Percentiles rank a stretch among this genome's conserved stretches.
Evolutionary conservation across 2,888 invertebrate genomes (phyloP).

Genomic region (Nemapogon koenigi): DNA sequence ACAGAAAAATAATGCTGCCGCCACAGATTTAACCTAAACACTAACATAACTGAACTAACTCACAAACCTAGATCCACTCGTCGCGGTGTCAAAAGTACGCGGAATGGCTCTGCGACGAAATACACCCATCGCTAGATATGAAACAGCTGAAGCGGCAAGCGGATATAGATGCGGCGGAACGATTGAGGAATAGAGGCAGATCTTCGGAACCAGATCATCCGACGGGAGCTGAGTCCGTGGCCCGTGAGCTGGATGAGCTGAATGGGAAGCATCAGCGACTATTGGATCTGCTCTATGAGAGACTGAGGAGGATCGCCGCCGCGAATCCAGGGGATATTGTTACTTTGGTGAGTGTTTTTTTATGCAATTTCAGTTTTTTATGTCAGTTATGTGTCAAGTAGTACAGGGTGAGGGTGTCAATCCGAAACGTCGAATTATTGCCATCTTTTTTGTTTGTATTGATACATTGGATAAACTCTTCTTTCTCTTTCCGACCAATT

Average conservation of each 20-base stretch:
- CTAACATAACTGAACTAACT: conserved; percentile 9
- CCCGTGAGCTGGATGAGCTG: conserved; percentile 79
- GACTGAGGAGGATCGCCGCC: conserved; percentile 71
- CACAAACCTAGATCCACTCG: conserved; percentile 79
- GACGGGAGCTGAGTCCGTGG: conserved; percentile 76
- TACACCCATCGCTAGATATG: conserved; percentile 79
- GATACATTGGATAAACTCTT: too few relatives aligned
- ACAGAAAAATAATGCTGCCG: too few relatives aligned
- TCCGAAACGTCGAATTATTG: too few relatives aligned
- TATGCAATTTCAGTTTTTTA: too few relatives aligned
- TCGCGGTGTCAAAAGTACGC: conserved; percentile 84
- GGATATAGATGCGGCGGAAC: conserved; percentile 41
- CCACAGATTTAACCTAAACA: conserved; percentile 1
- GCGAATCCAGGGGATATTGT: conserved; percentile 76
- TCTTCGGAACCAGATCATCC: conserved; percentile 31
- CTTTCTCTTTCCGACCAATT: too few relatives aligned
- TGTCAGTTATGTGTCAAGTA: too few relatives aligned
- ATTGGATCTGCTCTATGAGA: conserved; percentile 72
- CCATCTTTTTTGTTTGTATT: too few relatives aligned
- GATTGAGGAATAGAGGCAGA: conserved; percentile 34
- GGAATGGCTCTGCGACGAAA: conserved; percentile 81
- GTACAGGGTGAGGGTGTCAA: too few relatives aligned
- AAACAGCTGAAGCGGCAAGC: conserved; percentile 47
- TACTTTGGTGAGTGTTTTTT: conserved; percentile 70
- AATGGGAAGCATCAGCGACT: conserved; percentile 80